phyloP scores from a whole-genome alignment of 2,797 vertebrate species.

The Channallabes apus region DNA sequence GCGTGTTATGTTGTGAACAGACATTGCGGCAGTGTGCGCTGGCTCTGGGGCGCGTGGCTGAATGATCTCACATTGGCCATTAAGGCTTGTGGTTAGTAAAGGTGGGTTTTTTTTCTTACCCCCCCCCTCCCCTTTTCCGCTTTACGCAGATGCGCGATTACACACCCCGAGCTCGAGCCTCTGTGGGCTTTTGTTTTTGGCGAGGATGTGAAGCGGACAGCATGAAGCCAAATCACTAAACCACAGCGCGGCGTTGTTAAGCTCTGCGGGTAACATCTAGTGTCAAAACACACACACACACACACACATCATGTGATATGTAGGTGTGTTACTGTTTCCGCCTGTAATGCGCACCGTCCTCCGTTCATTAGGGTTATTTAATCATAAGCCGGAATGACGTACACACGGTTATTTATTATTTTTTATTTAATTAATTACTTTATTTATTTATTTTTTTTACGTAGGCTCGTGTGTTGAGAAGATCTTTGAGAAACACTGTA shows the following conservation, averaged over 20 bases:
- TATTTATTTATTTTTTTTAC: neutral
- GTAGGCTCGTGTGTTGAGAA: neutral
- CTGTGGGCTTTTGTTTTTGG: slow-evolving; percentile 27
- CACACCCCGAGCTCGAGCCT: neutral
- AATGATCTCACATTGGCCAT: slow-evolving; percentile 57
- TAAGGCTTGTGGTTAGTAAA: slow-evolving; percentile 66
- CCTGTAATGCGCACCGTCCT: slow-evolving; percentile 24
- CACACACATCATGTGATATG: slow-evolving; percentile 37
- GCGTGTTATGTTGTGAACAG: slow-evolving; percentile 55
- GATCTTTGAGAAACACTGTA: slow-evolving; percentile 3
- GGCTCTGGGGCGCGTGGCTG: slow-evolving; percentile 64
- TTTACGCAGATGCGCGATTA: slow-evolving; percentile 22
- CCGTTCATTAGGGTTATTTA: slow-evolving; percentile 70
- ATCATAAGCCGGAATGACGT: slow-evolving; percentile 46
- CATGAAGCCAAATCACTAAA: slow-evolving; percentile 68
- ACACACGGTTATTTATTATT: neutral
- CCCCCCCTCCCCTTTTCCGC: neutral
- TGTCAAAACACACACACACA: slow-evolving; percentile 31
- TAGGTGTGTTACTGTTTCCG: slow-evolving; percentile 8
- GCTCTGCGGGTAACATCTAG: slow-evolving; percentile 63
- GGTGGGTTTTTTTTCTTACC: neutral
- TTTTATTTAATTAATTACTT: too few relatives aligned
- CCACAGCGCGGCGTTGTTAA: slow-evolving; percentile 57
- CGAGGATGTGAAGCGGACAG: slow-evolving; percentile 48
- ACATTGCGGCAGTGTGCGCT: slow-evolving; percentile 76